These are phyloP conservation scores for Xenentodon cancila DNA, from an alignment of 2,797 vertebrate species.

Conservation along the genomic window DNA sequence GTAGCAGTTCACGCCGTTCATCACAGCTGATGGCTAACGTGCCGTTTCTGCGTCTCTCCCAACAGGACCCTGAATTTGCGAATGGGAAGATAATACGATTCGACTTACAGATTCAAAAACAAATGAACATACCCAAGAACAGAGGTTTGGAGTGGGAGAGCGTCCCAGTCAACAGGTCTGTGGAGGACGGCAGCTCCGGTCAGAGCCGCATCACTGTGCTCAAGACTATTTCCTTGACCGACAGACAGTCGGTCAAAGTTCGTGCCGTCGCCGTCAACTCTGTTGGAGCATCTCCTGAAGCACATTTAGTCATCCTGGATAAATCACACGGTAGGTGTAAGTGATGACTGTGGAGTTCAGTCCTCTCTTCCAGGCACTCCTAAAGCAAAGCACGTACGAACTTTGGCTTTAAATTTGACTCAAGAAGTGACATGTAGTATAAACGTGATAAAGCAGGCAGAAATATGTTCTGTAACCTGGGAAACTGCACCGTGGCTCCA, in stretches of 20 bases:
- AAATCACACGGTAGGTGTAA: slow-evolving; percentile 57
- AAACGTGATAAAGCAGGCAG: too few species aligned
- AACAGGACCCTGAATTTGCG: slow-evolving; percentile 80
- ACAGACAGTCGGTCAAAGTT: slow-evolving; percentile 29
- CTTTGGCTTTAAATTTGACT: neutral
- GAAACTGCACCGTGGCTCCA: too few species aligned
- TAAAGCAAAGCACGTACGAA: neutral
- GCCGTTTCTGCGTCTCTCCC: slow-evolving; percentile 17
- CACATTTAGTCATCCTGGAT: slow-evolving; percentile 75
- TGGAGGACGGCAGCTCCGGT: slow-evolving; percentile 27
- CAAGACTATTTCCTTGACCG: slow-evolving; percentile 19
- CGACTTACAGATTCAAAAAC: slow-evolving; percentile 66
- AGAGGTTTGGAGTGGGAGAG: slow-evolving; percentile 3
- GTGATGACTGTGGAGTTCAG: neutral
- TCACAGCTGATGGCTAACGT: neutral
- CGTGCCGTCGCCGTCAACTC: slow-evolving; percentile 81
- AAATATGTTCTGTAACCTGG: too few species aligned
- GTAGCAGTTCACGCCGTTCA: neutral
- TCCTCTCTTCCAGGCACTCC: neutral
- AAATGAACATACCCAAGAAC: neutral
- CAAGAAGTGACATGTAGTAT: neutral
- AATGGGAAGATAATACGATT: slow-evolving; percentile 88
- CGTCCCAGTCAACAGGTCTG: slow-evolving; percentile 53
- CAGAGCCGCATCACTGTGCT: slow-evolving; percentile 47
- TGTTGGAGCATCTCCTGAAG: slow-evolving; percentile 78